Evolutionary conservation across 2,888 invertebrate species (phyloP), one percentile per base, ranked within the genome.

Genomic region (Zygaena filipendulae): DNA sequence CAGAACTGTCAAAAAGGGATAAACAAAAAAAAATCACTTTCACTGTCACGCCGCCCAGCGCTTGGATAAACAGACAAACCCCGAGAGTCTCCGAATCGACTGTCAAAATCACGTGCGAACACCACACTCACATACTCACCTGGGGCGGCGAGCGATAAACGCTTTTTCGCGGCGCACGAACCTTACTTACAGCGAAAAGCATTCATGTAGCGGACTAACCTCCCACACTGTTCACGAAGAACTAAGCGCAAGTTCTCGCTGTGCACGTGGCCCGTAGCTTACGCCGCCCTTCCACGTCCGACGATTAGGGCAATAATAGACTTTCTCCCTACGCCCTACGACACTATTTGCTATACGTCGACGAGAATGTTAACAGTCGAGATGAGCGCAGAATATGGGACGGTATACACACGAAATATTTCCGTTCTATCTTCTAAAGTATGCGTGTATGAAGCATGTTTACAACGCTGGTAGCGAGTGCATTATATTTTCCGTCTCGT

Each of bases 151-250:
- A 41, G 55, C 58, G 59, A 52, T 57, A 58, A 52, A 55, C 55
- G 62, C 59, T 59, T 69, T 63, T 67, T 59, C 67, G 66, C 69
- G 56, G 50, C 59, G 41, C 4, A 7, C 16, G 16, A 7, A 6
- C 16, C 4, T 16, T 16, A 6, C 4, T 16, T 4, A 16, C 16
- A 6, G 4, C 7, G 16, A 52, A 45, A 60, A 58, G 61, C 62
- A 66, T 55, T 67, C 71, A 70, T 68, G 68, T 69, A 72, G 64
- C 70, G 63, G 69, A 74, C 75, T 74, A 71, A 62, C 75, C 77
- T 74, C 75, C 71, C 66, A 77, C 75, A 75, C 71, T 64, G 75
- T 72, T 75, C 64, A 74, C 66, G 74, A 75, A 75, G 75, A 79
- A 79, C 77, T 57, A 57, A 57, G 62, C 75, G 75, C 72, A 74